Evolutionary conservation across 64 coral and sea anemone species (phyloP), one percentile per base, ranked within the genome.

Genomic region (Cladopsammia gracilis): DNA sequence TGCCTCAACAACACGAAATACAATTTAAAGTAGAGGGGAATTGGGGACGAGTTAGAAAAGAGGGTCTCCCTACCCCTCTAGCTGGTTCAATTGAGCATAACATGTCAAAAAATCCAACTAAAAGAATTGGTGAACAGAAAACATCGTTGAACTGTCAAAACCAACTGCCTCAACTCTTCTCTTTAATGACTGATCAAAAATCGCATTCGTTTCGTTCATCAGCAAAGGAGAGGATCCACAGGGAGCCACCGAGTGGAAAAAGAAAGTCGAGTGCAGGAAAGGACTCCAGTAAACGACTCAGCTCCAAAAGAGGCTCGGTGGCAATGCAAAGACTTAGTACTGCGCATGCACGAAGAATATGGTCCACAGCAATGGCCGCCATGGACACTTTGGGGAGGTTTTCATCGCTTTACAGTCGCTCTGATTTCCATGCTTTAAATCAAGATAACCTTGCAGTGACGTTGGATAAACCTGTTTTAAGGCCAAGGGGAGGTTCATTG

Each of bases 201-300:
- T 67, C 80, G 0, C 44, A 66, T 68, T 84, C 80, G 1, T 84
- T 84, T 67, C 80, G 80, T n/a, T 50, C 61, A 14, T 50, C 58
- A 24, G 80, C 80, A 50, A 84, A 49, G 62, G 18, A n/a, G 6
- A 48, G 10, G 20, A 46, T 13, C 43, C 11, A 25, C 6, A 44
- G 20, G 42, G 18, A 84, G 20, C 8, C 9, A 5, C n/a, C 4
- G 46, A 75, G 14, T 47, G 19, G 26, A 34, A 75, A 49, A 43
- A 16, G 26, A 12, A 47, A 10, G 34, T n/a, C 16, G 10, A 11
- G n/a, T 25, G 77, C 1, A 15, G 24, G 61, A 23, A 68, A 68
- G 1, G 45, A 50, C 11, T 49, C 19, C 3, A 5, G 9, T 2
- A 48, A 24, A 5, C 18, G 80, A 47, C 20, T 5, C n/a, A 49